Base-by-base conservation (phyloP, 2,888 invertebrate species). In the Dichetophora obliterata region DNA sequence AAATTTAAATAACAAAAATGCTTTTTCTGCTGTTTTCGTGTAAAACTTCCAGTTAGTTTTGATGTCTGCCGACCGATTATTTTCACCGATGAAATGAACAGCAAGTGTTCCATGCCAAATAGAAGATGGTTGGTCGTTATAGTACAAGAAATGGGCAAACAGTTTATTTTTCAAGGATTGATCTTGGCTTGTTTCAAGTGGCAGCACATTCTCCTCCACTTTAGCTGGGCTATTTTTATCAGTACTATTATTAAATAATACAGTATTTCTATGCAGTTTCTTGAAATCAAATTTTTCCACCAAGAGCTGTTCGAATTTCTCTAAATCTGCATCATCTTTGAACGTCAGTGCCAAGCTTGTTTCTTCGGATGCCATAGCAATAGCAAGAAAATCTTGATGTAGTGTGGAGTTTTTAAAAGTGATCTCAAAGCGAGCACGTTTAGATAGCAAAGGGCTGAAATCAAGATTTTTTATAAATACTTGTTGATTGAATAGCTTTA, bases 331-430 rank as follows among this genome's bases (percentile, higher is more conserved):
- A 22, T 14, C 14, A 37, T 31, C 61, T 34, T 61, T 16, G 22
- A 82, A 83, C 27, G 73, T 75, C 6, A 88, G 72, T 1, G 75
- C 79, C 16, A 86, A 24, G 1, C 78, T 78, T 19, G 82, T 81
- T 14, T 83, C 81, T 2, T 80, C 72, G 3, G 81, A 75, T 0
- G 84, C 81, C 79, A 85, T 81, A 6, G 86, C 82, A 22, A 85
- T 82, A 4, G 88, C 84, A 16, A 88, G 78, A 68, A 88, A 84
- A 76, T 88, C 88, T 63, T 86, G 86, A 76, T 88, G 85, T 63
- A 88, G 22, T 3, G 83, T 82, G 3, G 80, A 48, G 0, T 78
- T 37, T 0, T 78, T 50, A 75, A 88, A 88, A 14, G 68, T 81
- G 3, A 87, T 79, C 16, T 80, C 78, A 77, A 82, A 81, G 3